Conservation (phyloP, 1,140 invertebrate genomes). For the Platyura marginata region DNA sequence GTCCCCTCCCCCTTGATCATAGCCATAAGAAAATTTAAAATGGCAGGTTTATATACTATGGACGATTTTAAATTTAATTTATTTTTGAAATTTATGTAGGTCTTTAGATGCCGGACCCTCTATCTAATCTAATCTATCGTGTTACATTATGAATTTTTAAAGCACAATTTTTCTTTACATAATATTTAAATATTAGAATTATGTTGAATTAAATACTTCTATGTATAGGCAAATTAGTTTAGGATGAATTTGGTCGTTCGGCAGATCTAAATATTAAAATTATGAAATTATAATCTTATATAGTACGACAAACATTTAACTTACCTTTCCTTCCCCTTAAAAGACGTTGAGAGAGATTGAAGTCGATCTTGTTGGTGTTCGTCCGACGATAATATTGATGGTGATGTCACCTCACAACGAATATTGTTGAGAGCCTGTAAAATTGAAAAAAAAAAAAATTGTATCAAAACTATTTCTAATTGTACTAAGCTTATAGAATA, state of each 20-base stretch:
- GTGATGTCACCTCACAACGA: not conserved
- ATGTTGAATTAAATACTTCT: too few relatives aligned
- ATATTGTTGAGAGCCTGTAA: not conserved
- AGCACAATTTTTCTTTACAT: too few relatives aligned
- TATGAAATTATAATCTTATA: not conserved
- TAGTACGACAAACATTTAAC: not conserved
- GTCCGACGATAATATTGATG: not conserved
- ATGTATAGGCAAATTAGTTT: too few relatives aligned
- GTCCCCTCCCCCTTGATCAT: too few relatives aligned
- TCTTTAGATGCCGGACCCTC: too few relatives aligned
- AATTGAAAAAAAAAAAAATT: not conserved
- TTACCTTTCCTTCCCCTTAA: not conserved
- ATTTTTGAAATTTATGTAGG: too few relatives aligned
- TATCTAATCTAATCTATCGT: too few relatives aligned
- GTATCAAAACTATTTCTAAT: not conserved
- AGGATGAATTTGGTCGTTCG: slow-evolving; percentile 4
- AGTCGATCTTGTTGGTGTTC: not conserved
- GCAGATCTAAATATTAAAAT: slow-evolving; percentile 1
- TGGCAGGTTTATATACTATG: too few relatives aligned
- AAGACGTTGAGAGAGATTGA: not conserved
- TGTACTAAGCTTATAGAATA: not conserved
- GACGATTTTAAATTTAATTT: too few relatives aligned
- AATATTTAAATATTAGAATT: too few relatives aligned
- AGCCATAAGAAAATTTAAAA: too few relatives aligned
- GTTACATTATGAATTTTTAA: too few relatives aligned